phyloP scores from a whole-genome alignment of 1,140 invertebrate genomes.

The Anastrepha ludens region DNA sequence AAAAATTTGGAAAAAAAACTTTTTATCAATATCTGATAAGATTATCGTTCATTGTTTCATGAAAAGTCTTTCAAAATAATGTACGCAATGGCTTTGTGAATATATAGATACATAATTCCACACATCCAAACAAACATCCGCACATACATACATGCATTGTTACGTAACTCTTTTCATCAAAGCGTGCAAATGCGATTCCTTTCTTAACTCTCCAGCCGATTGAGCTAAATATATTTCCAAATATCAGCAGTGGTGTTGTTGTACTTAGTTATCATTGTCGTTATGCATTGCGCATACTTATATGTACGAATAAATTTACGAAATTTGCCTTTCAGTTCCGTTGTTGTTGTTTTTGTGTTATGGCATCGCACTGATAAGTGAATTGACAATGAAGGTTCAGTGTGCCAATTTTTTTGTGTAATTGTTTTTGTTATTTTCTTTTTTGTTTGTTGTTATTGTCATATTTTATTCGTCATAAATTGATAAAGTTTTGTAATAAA shows the following conservation, averaged over 20 bases:
- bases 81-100: no score
- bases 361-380: conserved; percentile 3
- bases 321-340: conserved; percentile 20
- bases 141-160: background rate
- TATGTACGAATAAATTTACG: background rate
- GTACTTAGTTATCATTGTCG: background rate
- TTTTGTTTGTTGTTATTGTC: background rate
- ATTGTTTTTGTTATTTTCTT: conserved; percentile 1
- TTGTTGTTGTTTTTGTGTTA: conserved; percentile 19
- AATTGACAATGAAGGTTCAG: conserved; percentile 33
- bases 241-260: background rate
- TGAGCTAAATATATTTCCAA: conserved; percentile 41
- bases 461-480: conserved; percentile 19
- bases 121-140: background rate
- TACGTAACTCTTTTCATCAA: background rate
- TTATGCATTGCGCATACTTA: background rate
- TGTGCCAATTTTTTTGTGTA: conserved; percentile 42
- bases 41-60: background rate
- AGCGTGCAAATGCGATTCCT: background rate
- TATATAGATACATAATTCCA: background rate
- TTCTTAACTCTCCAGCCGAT: background rate
- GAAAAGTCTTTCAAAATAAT: no score
- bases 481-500: conserved; percentile 26
- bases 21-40: conserved; percentile 22
- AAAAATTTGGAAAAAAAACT: background rate